Conservation (phyloP, 2,888 invertebrate species). For the Campoletis raptor region DNA sequence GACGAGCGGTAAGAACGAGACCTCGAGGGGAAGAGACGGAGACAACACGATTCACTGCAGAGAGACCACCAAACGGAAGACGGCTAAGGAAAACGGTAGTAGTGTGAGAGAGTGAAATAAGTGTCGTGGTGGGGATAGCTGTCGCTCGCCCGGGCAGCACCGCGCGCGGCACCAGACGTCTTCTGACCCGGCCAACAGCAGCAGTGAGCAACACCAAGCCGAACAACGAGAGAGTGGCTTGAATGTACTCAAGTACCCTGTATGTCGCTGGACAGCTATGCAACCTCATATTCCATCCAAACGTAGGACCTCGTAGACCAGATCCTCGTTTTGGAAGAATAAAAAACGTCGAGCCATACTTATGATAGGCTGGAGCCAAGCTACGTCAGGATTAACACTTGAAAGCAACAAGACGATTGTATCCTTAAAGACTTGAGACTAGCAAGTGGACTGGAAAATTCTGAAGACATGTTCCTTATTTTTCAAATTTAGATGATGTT, state of each 20-base stretch:
- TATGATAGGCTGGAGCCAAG: not conserved
- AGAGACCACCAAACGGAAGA: slow-evolving; percentile 71
- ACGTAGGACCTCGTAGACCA: not conserved
- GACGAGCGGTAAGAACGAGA: slow-evolving; percentile 46
- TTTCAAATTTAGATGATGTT: not conserved
- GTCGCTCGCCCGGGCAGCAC: slow-evolving; percentile 84
- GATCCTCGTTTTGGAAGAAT: not conserved
- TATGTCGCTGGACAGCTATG: slow-evolving; percentile 63
- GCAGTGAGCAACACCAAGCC: slow-evolving; percentile 58
- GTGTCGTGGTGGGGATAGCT: slow-evolving; percentile 81
- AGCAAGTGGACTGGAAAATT: not conserved
- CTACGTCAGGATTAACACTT: not conserved
- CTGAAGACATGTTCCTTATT: not conserved
- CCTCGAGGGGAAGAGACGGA: slow-evolving; percentile 68
- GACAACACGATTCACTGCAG: slow-evolving; percentile 68
- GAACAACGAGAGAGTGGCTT: slow-evolving; percentile 66
- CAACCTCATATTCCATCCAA: slow-evolving; percentile 22
- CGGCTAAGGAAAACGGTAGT: slow-evolving; percentile 71
- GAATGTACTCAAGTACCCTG: slow-evolving; percentile 79
- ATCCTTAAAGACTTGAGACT: not conserved
- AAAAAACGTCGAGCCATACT: not conserved
- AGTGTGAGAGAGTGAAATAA: slow-evolving; percentile 73
- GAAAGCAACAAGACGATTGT: not conserved
- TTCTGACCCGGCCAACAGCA: slow-evolving; percentile 85
- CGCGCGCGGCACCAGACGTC: slow-evolving; percentile 80